Percentiles rank a stretch among this genome's conserved stretches.
Conservation (phyloP, 2,888 invertebrate species). For the Trichopria drosophilae region DNA sequence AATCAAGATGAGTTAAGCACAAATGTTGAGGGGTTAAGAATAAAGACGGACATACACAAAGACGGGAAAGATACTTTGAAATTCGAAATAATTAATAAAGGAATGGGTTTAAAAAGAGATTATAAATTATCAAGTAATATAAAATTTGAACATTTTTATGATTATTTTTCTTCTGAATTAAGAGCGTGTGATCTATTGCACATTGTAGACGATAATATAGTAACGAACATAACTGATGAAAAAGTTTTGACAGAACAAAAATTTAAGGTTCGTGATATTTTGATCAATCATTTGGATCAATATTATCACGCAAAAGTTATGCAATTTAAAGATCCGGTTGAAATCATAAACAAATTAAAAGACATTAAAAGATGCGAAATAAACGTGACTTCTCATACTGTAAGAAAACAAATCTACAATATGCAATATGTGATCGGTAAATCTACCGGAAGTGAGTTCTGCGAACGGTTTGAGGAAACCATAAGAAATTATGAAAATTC, state of each 20-base stretch:
- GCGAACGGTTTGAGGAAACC: constrained; percentile 30
- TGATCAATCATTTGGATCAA: too few species aligned
- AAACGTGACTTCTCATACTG: constrained; percentile 27
- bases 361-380: too few species aligned
- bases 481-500: constrained; percentile 19
- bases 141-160: constrained; percentile 1
- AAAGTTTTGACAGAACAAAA: neutral
- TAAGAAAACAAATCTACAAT: constrained; percentile 29
- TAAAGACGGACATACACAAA: too few species aligned
- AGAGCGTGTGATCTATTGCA: constrained; percentile 1
- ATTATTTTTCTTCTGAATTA: too few species aligned
- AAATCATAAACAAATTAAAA: constrained; percentile 1
- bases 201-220: too few species aligned
- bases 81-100: too few species aligned
- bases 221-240: too few species aligned
- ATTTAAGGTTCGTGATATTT: too few species aligned
- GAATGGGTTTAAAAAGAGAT: too few species aligned
- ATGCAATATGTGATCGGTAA: constrained; percentile 28
- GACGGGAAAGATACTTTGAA: too few species aligned
- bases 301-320: constrained; percentile 3
- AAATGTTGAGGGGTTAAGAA: too few species aligned
- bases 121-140: constrained; percentile 4
- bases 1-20: too few species aligned
- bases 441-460: constrained; percentile 30
- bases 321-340: neutral